These are phyloP conservation scores for Corythoichthys haematopterus DNA, from an alignment of 2,113 vertebrate species.

Conservation along the genomic window DNA sequence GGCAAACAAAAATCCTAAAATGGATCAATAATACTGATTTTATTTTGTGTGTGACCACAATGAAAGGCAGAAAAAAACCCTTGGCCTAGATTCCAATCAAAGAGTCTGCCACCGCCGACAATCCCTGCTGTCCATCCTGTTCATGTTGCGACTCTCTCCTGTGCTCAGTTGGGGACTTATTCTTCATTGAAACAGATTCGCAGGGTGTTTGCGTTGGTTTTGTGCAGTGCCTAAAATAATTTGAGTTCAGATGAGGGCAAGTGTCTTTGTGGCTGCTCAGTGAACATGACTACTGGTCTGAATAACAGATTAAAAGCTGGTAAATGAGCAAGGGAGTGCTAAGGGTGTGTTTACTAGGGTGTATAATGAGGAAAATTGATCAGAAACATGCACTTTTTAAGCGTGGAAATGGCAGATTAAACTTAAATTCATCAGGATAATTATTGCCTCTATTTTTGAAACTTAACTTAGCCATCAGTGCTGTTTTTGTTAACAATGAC, in stretches of 20 bases:
- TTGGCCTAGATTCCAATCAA: slow-evolving; percentile 47
- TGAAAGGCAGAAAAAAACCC: slow-evolving; percentile 21
- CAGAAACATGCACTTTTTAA: neutral
- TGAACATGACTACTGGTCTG: slow-evolving; percentile 61
- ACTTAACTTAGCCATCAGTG: neutral
- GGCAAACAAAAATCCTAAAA: neutral
- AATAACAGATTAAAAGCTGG: slow-evolving; percentile 74
- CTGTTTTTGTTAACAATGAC: too few species aligned
- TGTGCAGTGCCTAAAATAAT: slow-evolving; percentile 47
- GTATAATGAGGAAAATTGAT: neutral
- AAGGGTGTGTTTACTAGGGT: neutral
- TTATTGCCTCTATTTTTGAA: neutral
- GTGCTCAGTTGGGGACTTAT: slow-evolving; percentile 50
- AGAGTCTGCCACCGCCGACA: slow-evolving; percentile 19
- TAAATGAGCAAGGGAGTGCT: slow-evolving; percentile 30
- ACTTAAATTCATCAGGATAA: too few species aligned
- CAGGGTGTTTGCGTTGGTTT: slow-evolving; percentile 14
- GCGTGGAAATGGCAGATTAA: too few species aligned
- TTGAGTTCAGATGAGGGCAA: slow-evolving; percentile 32
- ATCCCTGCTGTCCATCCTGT: slow-evolving; percentile 42
- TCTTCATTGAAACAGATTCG: slow-evolving; percentile 57
- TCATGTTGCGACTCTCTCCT: slow-evolving; percentile 22
- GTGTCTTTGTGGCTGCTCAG: slow-evolving; percentile 54
- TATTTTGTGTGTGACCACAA: slow-evolving; percentile 7
- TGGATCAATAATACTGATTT: slow-evolving; percentile 31